A percentile compares a stretch with the other conserved stretches of the same genome.
Evolutionary conservation across 2,888 invertebrate genomes (phyloP).

Genomic region (Ctena decussata): DNA sequence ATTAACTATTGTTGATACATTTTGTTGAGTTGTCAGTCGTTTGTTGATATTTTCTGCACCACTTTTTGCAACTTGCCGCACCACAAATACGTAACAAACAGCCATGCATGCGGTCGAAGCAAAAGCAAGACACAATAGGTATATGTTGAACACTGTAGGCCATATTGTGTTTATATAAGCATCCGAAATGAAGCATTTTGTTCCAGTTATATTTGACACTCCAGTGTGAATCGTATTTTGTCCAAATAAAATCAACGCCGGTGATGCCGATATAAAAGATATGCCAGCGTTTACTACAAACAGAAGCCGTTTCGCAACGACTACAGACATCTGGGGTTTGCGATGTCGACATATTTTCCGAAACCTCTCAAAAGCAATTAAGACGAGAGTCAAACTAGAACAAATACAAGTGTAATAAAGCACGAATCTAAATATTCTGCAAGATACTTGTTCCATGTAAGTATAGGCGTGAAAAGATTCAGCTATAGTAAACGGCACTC

Average conservation of each 20-base stretch:
- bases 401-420: conserved; percentile 54
- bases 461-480: conserved; percentile 53
- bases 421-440: conserved; percentile 59
- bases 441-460: conserved; percentile 45
- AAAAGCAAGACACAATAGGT: conserved; percentile 44
- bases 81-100: conserved; percentile 44
- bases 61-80: conserved; percentile 51
- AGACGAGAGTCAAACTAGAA: conserved; percentile 54
- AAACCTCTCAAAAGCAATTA: conserved; percentile 54
- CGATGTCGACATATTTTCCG: conserved; percentile 59
- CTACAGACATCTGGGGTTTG: conserved; percentile 51
- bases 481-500: conserved; percentile 45
- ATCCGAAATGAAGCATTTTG: conserved; percentile 53
- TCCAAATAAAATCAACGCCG: conserved; percentile 50
- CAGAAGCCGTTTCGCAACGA: conserved; percentile 40
- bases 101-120: conserved; percentile 39
- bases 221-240: conserved; percentile 30
- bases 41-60: conserved; percentile 47
- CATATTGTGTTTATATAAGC: conserved; percentile 35
- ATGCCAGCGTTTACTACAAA: conserved; percentile 44
- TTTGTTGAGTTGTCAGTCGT: conserved; percentile 22
- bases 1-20: not conserved
- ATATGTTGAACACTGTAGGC: conserved; percentile 55
- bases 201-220: conserved; percentile 30
- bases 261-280: conserved; percentile 39